These are phyloP conservation scores for Sebastes hubbsi DNA, from an alignment of 2,797 vertebrate genomes.

Conservation along the genomic window DNA sequence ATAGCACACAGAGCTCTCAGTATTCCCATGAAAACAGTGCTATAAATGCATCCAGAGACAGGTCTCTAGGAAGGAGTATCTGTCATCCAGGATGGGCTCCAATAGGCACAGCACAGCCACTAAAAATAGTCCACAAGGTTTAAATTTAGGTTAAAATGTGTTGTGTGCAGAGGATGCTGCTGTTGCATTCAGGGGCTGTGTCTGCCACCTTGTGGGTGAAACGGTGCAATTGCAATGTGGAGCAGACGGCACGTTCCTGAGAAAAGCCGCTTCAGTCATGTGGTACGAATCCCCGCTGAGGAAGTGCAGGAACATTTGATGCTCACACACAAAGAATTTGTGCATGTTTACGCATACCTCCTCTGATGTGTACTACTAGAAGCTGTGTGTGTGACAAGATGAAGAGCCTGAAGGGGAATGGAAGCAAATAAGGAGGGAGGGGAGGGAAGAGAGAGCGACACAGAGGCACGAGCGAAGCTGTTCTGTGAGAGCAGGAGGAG, in stretches of 20 bases:
- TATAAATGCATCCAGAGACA: neutral
- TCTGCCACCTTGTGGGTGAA: slow-evolving; percentile 70
- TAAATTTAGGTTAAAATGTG: slow-evolving; percentile 58
- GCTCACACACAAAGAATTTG: neutral
- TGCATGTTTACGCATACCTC: neutral
- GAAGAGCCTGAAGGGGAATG: slow-evolving; percentile 16
- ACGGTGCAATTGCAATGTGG: neutral
- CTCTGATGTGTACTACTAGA: neutral
- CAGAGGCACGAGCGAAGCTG: slow-evolving; percentile 15
- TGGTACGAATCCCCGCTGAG: slow-evolving; percentile 7
- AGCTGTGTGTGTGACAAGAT: neutral
- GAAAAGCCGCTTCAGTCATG: slow-evolving; percentile 8
- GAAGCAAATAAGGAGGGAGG: slow-evolving; percentile 12
- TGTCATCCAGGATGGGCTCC: slow-evolving; percentile 33
- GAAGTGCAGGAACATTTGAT: neutral
- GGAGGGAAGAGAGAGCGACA: slow-evolving; percentile 16
- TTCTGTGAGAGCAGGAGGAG: slow-evolving; percentile 16
- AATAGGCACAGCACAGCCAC: slow-evolving; percentile 14
- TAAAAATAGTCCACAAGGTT: slow-evolving; percentile 68
- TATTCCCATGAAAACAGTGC: neutral
- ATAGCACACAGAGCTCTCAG: neutral
- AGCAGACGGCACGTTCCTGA: neutral
- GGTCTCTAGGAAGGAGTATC: neutral
- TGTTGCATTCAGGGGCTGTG: slow-evolving; percentile 5
- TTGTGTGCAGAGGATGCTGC: slow-evolving; percentile 27